phyloP scores from a whole-genome alignment of 2,888 invertebrate genomes.

The Saturnia pavonia region DNA sequence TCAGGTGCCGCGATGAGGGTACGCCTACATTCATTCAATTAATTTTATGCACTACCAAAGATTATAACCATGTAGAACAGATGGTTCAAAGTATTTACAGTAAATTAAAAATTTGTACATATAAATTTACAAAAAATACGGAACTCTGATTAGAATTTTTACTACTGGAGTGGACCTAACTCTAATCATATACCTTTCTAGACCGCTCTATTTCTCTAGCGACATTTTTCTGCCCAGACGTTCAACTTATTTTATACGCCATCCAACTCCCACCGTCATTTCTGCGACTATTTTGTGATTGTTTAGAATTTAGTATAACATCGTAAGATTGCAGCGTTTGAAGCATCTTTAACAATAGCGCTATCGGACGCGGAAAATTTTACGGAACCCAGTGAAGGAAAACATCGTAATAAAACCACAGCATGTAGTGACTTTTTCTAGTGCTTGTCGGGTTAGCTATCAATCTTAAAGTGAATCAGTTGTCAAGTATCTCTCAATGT shows the following conservation, averaged over 20 bases:
- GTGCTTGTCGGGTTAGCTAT: neutral
- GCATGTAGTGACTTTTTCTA: neutral
- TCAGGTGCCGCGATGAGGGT: conserved; percentile 67
- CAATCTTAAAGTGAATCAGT: neutral
- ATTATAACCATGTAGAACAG: conserved; percentile 34
- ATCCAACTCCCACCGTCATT: neutral
- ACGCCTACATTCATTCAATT: conserved; percentile 75
- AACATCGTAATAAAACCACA: neutral
- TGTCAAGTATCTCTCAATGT: neutral
- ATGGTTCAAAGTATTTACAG: neutral
- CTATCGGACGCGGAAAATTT: too few species aligned
- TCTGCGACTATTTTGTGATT: too few species aligned
- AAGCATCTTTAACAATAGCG: too few species aligned
- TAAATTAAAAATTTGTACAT: too few species aligned
- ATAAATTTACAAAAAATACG: neutral
- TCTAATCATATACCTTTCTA: neutral
- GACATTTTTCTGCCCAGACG: neutral
- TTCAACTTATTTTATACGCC: neutral
- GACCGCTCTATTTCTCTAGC: neutral
- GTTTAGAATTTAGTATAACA: too few species aligned
- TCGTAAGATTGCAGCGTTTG: too few species aligned
- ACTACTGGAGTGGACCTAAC: neutral
- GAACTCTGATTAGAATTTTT: neutral
- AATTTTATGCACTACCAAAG: conserved; percentile 66
- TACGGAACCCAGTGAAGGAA: neutral